phyloP scores from a whole-genome alignment of 2,797 vertebrate genomes.

The Peromyscus melanophrys region DNA sequence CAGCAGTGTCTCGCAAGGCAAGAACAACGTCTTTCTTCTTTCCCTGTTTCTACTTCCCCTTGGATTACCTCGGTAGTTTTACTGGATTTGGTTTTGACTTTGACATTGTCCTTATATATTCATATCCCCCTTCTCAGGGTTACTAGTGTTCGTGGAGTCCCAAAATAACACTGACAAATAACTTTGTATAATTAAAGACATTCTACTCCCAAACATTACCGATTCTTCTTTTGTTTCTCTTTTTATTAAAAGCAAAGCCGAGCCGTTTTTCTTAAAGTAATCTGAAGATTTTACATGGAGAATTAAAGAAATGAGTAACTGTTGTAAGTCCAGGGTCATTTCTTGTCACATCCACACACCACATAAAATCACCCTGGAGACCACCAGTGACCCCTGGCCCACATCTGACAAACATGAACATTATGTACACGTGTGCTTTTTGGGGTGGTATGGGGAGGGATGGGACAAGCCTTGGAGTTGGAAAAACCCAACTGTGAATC shows the following conservation, averaged over 20 bases:
- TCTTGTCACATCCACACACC: not conserved
- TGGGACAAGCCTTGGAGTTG: not conserved
- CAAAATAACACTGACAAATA: not conserved
- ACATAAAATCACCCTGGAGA: not conserved
- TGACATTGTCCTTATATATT: not conserved
- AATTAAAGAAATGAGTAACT: slow-evolving; percentile 43
- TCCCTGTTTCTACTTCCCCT: not conserved
- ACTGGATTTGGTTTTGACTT: not conserved
- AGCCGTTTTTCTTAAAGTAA: not conserved
- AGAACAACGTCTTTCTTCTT: not conserved
- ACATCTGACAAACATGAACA: slow-evolving; percentile 37
- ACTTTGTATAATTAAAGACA: not conserved
- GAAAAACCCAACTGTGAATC: not conserved
- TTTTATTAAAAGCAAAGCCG: not conserved
- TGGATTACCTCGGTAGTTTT: not conserved
- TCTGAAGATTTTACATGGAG: slow-evolving; percentile 40
- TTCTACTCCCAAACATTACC: not conserved
- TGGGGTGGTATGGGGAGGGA: not conserved
- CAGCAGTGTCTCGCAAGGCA: not conserved
- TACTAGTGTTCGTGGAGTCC: not conserved
- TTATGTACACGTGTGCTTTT: not conserved
- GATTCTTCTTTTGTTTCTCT: not conserved
- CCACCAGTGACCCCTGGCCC: not conserved
- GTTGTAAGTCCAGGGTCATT: not conserved
- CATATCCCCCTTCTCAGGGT: not conserved